Base-by-base conservation (phyloP, 2,888 invertebrate genomes). In the Dolichopus griseipennis region DNA sequence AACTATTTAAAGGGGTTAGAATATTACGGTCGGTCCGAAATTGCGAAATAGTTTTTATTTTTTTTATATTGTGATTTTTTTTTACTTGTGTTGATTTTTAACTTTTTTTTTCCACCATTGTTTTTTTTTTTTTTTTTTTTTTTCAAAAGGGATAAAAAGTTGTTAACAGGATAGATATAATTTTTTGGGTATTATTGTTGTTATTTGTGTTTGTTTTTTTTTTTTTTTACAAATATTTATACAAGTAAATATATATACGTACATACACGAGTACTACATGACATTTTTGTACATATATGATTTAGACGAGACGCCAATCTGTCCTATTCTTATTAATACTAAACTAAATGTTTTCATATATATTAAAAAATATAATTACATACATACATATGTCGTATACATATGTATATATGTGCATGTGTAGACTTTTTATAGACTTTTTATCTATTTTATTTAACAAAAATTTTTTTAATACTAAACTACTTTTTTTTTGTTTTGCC, bases 151-250 rank as follows among this genome's bases (percentile, higher is more conserved):
- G 52, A 52, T 52, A 52, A 52, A 52, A 27, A 52, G 18, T 52
- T 52, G 52, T 52, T 52, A 52, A 52, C 52, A 52, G 52, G 52
- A 52, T 52, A 52, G 52, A 52, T 52, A 52, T 52, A 18, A 52
- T 52, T 52, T 52, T 52, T 52, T 12, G 52, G 52, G 18, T 52
- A 18, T 52, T 52, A 18, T 18, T 27, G 5, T 27, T 27, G 5
- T 27, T 27, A 27, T 27, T 27, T 2, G 2, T 27, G 18, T 52
- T 52, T 37, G 2, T 52, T 52, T 52, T 18, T 52, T 27, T 27
- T 52, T 52, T 52, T 52, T 18, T 15, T 15, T 52, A 52, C 52
- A 52, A 52, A 18, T 52, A 18, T 52, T 52, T 52, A 52, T 52
- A 52, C 18, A 18, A 15, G 52, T 52, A 12, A 52, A 37, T 37